A percentile compares a stretch with the other conserved stretches of the same genome.
Conservation (phyloP, 2,113 vertebrate genomes). For the Coptodon bakossiorum region DNA sequence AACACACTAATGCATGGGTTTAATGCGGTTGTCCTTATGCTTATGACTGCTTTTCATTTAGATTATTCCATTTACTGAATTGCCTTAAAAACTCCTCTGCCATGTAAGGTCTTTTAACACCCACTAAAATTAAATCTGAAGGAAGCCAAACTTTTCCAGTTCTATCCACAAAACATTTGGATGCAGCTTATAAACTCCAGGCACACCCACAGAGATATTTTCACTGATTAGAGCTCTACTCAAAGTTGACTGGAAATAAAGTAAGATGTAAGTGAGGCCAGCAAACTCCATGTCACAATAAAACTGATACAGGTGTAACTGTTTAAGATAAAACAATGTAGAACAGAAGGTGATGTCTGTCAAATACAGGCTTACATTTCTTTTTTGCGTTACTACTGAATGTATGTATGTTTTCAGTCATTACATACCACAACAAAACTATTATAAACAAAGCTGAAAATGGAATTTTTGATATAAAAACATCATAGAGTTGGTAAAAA, state of each 20-base stretch:
- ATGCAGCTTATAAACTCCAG: neutral
- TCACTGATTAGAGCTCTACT: neutral
- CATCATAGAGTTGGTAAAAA: neutral
- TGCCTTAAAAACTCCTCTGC: neutral
- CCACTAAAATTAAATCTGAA: neutral
- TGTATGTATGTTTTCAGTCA: neutral
- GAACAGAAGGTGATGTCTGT: neutral
- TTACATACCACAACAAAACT: neutral
- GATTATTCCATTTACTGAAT: neutral
- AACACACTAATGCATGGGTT: neutral
- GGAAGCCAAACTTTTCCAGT: neutral
- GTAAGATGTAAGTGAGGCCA: neutral
- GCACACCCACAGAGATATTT: neutral
- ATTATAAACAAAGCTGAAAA: neutral
- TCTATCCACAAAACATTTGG: neutral
- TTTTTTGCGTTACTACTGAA: neutral
- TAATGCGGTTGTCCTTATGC: neutral
- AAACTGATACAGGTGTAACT: neutral
- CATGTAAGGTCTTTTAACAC: neutral
- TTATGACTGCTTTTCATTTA: neutral
- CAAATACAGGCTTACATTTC: neutral
- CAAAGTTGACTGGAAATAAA: neutral
- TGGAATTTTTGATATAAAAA: neutral
- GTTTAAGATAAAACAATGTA: neutral
- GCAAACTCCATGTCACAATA: neutral